These are phyloP conservation scores for Microcebus jonahi DNA, from an alignment of 2,113 vertebrate species.

Conservation along the genomic window DNA sequence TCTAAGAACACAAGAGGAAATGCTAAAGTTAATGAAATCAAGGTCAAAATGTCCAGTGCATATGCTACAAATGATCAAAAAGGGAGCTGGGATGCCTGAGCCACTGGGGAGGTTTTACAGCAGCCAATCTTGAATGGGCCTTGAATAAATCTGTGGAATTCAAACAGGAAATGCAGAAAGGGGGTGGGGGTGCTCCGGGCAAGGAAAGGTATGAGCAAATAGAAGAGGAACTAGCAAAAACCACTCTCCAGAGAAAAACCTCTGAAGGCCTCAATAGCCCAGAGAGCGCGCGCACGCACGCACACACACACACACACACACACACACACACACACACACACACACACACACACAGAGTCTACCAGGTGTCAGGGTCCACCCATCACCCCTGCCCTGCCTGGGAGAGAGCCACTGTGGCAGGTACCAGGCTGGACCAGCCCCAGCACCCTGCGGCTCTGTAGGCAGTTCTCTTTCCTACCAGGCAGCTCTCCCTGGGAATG, in stretches of 20 bases:
- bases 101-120: fast-evolving
- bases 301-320: too few species aligned
- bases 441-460: neutral
- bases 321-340: neutral
- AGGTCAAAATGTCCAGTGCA: neutral
- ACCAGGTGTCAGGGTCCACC: neutral
- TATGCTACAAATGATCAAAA: neutral
- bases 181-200: too few species aligned
- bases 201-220: neutral
- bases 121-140: fast-evolving
- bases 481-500: neutral
- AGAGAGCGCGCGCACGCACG: neutral
- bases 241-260: fast-evolving
- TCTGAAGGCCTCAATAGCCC: neutral
- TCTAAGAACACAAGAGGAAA: neutral
- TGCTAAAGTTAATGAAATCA: neutral
- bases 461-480: neutral
- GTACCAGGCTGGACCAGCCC: fast-evolving
- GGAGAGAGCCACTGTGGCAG: neutral
- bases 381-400: neutral
- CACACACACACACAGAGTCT: fast-evolving
- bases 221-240: neutral
- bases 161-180: neutral
- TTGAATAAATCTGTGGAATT: neutral
- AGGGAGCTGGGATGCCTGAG: neutral